phyloP scores from a whole-genome alignment of 2,113 vertebrate genomes.

The Podarcis raffonei region DNA sequence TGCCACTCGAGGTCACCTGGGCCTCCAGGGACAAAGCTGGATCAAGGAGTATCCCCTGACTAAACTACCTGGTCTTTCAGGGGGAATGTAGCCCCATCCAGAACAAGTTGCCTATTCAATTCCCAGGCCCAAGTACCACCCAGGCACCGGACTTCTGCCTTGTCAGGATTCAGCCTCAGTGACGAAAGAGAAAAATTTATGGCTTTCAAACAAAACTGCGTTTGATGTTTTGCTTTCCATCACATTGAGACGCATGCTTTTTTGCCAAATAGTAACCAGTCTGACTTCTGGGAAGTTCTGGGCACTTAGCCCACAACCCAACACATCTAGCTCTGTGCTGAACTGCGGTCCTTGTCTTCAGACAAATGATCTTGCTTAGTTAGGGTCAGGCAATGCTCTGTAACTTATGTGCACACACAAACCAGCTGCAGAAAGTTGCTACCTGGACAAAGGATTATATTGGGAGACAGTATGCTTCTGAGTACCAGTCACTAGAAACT shows the following conservation, averaged over 20 bases:
- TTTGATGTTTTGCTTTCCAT: background rate
- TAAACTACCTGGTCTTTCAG: too few relatives aligned
- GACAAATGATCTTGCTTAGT: background rate
- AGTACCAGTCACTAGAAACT: too few relatives aligned
- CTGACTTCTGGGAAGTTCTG: constrained; percentile 2
- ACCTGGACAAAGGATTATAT: background rate
- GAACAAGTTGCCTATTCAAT: too few relatives aligned
- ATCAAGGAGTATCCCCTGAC: too few relatives aligned
- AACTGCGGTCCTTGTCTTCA: background rate
- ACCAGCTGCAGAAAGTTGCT: background rate
- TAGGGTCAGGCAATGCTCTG: background rate
- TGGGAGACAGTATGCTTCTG: too few relatives aligned
- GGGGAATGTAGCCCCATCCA: too few relatives aligned
- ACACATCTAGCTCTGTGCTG: background rate
- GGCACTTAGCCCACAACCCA: background rate
- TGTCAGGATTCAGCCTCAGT: too few relatives aligned
- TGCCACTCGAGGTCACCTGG: too few relatives aligned
- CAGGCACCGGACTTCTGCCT: too few relatives aligned
- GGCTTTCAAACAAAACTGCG: background rate
- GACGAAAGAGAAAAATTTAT: too few relatives aligned
- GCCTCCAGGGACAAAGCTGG: too few relatives aligned
- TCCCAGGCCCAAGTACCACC: too few relatives aligned
- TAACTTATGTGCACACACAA: background rate
- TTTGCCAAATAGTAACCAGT: background rate
- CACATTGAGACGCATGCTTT: background rate